Percentiles rank a stretch among this genome's conserved stretches.
Evolutionary conservation across 53 echinoderm and acorn worm genomes (phyloP).

Genomic region (Zoroaster sp.): DNA sequence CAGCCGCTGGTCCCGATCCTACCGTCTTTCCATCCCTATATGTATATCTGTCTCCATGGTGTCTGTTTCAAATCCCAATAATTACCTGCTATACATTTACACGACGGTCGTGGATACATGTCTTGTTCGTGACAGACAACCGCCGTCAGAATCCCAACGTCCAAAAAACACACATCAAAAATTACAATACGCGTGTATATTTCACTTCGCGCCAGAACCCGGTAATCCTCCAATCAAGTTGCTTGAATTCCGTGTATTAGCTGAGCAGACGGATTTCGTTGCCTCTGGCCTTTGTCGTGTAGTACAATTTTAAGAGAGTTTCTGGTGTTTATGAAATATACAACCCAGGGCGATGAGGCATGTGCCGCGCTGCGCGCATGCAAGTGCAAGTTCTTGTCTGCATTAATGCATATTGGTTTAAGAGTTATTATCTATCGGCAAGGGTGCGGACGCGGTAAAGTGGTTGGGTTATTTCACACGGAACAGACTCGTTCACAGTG

Average conservation of each 20-base stretch:
- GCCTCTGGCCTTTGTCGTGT: conserved; percentile 42
- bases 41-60: background rate
- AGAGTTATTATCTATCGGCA: conserved; percentile 6
- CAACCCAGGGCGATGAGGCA: background rate
- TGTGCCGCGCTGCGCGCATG: background rate
- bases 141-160: background rate
- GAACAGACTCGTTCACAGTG: no score
- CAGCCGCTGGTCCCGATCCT: background rate
- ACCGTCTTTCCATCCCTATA: background rate
- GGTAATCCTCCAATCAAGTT: background rate
- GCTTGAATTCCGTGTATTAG: conserved; percentile 5
- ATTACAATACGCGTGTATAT: background rate
- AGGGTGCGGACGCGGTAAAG: background rate
- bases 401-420: conserved; percentile 35
- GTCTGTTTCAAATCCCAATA: conserved; percentile 11
- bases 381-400: conserved; percentile 31
- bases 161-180: background rate
- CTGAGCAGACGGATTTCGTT: conserved; percentile 28
- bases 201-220: background rate
- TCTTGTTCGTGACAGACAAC: background rate
- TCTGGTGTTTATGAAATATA: conserved; percentile 19
- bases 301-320: conserved; percentile 39
- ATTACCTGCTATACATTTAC: conserved; percentile 48
- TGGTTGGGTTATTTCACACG: background rate
- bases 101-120: background rate